Evolutionary conservation across 2,888 invertebrate species (phyloP), one percentile per base, ranked within the genome.

Genomic region (Campoplex capitator): DNA sequence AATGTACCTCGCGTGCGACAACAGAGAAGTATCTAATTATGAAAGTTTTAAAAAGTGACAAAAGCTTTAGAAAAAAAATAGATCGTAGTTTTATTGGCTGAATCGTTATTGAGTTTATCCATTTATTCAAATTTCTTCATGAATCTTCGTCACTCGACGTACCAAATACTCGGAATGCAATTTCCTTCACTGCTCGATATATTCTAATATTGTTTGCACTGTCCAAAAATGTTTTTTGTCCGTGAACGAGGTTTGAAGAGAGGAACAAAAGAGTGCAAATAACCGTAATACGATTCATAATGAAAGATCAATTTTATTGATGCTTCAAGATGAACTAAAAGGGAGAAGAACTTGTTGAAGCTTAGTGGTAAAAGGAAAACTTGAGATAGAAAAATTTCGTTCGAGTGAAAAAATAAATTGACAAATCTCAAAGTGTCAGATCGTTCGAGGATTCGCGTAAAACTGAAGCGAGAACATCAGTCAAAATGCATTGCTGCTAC

Each of bases 211-310:
- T 91, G 4, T 56, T 18, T 3, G 88, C 85, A 0, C 88, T 84
- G 67, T 93, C 93, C 4, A 93, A 76, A 7, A 42, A 65, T 11
- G 91, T 91, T 23, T 71, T 91, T 54, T 92, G 91, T 1, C 85
- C 80, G 6, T 32, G 0, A 2, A 18, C 67, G 6, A 68, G 11
- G 16, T 67, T 4, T 28, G 67, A 58, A 56, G 45, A 67, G 0
- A 74, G n/a, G 23, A 77, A 18, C 3, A 38, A 6, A 28, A 76
- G 7, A 51, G 32, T 48, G 23, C 56, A 75, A 58, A 58, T 16
- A 16, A 81, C 51, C 9, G 48, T 32, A 7, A 65, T 18, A 3
- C 68, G n/a, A 83, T 83, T 75, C 75, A 83, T 76, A 16, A 32
- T 13, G 54, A 23, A 71, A 2, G 18, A 35, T 18, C 1, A 56